Evolutionary conservation across 2,888 invertebrate genomes (phyloP).

Genomic region (Auanema sp.): DNA sequence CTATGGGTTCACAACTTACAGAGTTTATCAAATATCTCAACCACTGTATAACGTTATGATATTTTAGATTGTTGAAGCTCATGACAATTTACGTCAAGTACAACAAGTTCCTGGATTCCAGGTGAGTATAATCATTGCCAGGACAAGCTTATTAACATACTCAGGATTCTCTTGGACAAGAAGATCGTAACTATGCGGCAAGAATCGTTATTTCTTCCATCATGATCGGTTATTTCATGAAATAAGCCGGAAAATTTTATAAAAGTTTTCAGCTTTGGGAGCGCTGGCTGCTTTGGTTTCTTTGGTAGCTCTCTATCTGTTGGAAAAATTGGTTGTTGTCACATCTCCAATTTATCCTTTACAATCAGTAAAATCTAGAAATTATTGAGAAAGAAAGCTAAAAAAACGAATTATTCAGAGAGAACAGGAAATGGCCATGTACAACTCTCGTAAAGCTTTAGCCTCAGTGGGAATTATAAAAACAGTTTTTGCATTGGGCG

Average conservation of each 20-base stretch:
- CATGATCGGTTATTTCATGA: conserved; percentile 44
- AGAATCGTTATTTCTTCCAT: conserved; percentile 56
- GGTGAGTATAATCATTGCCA: neutral
- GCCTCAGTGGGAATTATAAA: conserved; percentile 53
- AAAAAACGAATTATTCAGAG: conserved; percentile 37
- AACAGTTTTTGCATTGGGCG: conserved; percentile 50
- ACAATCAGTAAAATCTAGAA: conserved; percentile 38
- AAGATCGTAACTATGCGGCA: conserved; percentile 53
- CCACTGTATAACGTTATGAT: neutral
- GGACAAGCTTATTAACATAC: neutral
- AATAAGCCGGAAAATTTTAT: neutral
- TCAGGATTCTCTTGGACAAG: conserved; percentile 30
- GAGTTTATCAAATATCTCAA: conserved; percentile 35
- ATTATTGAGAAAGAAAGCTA: conserved; percentile 1
- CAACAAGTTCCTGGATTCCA: conserved; percentile 33
- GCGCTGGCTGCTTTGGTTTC: conserved; percentile 52
- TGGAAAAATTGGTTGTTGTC: conserved; percentile 54
- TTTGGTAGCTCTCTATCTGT: conserved; percentile 47
- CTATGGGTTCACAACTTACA: conserved; percentile 62
- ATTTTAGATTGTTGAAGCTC: conserved; percentile 35
- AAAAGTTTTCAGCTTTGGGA: conserved; percentile 8
- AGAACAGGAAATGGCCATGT: conserved; percentile 51
- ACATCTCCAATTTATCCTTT: conserved; percentile 48
- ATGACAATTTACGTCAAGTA: conserved; percentile 28
- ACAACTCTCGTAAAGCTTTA: conserved; percentile 38